Conservation (phyloP, 2,888 invertebrate species). For the Elysia crispata region DNA sequence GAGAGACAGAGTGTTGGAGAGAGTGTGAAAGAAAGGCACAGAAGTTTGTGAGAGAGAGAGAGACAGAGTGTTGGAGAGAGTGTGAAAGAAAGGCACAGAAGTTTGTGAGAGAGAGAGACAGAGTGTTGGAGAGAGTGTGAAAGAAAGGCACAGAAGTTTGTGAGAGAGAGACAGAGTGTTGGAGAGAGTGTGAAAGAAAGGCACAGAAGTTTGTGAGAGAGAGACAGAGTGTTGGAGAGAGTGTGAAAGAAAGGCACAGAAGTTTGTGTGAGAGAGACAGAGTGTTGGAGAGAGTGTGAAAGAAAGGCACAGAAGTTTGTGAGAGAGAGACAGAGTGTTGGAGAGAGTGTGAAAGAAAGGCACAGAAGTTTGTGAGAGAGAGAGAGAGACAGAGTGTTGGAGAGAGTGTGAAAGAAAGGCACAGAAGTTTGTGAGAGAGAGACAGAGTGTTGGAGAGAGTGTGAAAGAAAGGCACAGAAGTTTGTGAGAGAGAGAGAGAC, state of each 20-base stretch:
- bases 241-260: background rate
- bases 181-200: background rate
- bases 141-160: conserved; percentile 16
- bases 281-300: background rate
- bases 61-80: conserved; percentile 20
- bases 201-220: background rate
- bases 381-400: conserved; percentile 22
- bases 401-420: conserved; percentile 4
- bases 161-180: conserved; percentile 7
- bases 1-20: conserved; percentile 22
- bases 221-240: background rate
- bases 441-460: conserved; percentile 13
- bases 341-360: conserved; percentile 27
- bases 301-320: background rate
- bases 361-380: conserved; percentile 22
- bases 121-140: conserved; percentile 17
- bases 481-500: background rate
- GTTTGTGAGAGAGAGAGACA: conserved; percentile 23
- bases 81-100: conserved; percentile 23
- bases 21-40: background rate
- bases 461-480: background rate
- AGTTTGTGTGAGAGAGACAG: conserved; percentile 15
- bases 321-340: conserved; percentile 6
- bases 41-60: background rate
- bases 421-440: conserved; percentile 23